Evolutionary conservation across 2,888 invertebrate species (phyloP).

Genomic region (Crocallis elinguaria): DNA sequence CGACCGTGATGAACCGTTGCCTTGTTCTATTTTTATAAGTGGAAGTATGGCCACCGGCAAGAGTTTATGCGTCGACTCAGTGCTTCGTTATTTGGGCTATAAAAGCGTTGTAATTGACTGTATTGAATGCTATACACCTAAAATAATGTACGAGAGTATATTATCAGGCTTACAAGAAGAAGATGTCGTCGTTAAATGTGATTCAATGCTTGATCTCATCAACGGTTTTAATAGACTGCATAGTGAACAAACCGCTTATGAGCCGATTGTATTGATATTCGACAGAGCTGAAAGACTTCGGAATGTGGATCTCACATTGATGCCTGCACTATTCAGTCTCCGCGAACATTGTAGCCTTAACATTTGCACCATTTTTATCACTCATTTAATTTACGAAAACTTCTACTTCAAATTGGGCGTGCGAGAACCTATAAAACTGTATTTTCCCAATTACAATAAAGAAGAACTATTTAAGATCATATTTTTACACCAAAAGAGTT

Average conservation of each 20-base stretch:
- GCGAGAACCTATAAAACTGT: slow-evolving; percentile 88
- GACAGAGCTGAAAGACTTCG: slow-evolving; percentile 93
- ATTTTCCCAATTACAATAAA: slow-evolving; percentile 93
- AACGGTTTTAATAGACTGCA: slow-evolving; percentile 70
- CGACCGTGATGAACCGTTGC: slow-evolving; percentile 85
- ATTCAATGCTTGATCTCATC: slow-evolving; percentile 88
- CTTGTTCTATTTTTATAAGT: slow-evolving; percentile 89
- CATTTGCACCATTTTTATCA: slow-evolving; percentile 90
- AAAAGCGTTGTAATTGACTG: slow-evolving; percentile 89
- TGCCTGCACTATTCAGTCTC: slow-evolving; percentile 89
- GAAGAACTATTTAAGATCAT: slow-evolving; percentile 85
- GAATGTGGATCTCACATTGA: slow-evolving; percentile 89
- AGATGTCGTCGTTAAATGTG: slow-evolving; percentile 83
- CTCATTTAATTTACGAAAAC: slow-evolving; percentile 92
- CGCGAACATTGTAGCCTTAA: slow-evolving; percentile 89
- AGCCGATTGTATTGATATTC: slow-evolving; percentile 87
- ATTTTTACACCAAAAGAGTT: slow-evolving; percentile 65
- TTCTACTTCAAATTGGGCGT: slow-evolving; percentile 89
- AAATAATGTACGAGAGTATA: slow-evolving; percentile 91
- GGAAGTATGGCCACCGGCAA: slow-evolving; percentile 95
- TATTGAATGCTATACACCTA: slow-evolving; percentile 91
- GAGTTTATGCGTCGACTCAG: slow-evolving; percentile 86
- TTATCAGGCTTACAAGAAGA: slow-evolving; percentile 84
- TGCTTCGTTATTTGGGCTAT: slow-evolving; percentile 85
- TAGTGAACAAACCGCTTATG: slow-evolving; percentile 48